A percentile compares a stretch with the other conserved stretches of the same genome.
Evolutionary conservation across 2,888 invertebrate species (phyloP).

Genomic region (Hypercompe scribonia): DNA sequence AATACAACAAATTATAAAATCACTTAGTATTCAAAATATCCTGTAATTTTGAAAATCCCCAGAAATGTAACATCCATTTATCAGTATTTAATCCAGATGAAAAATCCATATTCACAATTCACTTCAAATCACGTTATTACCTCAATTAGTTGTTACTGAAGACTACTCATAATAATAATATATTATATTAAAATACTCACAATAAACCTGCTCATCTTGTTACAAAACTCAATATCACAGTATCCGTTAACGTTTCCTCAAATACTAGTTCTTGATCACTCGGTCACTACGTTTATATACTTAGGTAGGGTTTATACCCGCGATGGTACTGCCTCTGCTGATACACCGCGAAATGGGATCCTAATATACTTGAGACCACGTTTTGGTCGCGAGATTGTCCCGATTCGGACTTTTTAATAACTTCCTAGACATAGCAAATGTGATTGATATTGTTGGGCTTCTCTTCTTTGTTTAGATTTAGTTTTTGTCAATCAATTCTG

Average conservation of each 20-base stretch:
- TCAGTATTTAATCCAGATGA: neutral
- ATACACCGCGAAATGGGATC: conserved; percentile 13
- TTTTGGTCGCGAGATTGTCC: conserved; percentile 10
- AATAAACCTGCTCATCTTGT: conserved; percentile 54
- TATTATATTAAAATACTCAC: conserved; percentile 46
- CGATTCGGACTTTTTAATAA: conserved; percentile 1
- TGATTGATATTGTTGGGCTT: neutral
- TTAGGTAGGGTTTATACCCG: conserved; percentile 19
- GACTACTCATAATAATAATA: neutral
- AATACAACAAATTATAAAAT: no score
- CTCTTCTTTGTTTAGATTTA: neutral
- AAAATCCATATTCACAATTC: neutral
- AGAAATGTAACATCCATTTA: neutral
- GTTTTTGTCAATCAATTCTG: neutral
- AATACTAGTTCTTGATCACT: conserved; percentile 30
- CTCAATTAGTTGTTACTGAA: neutral
- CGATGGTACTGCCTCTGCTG: conserved; percentile 4
- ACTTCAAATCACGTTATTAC: neutral
- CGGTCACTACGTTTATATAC: conserved; percentile 35
- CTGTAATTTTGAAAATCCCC: no score
- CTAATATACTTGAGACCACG: conserved; percentile 12
- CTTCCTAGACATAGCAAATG: neutral
- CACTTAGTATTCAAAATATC: no score
- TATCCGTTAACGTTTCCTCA: conserved; percentile 13
- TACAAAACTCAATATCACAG: conserved; percentile 22